Conservation (phyloP, 2,888 invertebrate genomes). For the Eristalis pertinax region DNA sequence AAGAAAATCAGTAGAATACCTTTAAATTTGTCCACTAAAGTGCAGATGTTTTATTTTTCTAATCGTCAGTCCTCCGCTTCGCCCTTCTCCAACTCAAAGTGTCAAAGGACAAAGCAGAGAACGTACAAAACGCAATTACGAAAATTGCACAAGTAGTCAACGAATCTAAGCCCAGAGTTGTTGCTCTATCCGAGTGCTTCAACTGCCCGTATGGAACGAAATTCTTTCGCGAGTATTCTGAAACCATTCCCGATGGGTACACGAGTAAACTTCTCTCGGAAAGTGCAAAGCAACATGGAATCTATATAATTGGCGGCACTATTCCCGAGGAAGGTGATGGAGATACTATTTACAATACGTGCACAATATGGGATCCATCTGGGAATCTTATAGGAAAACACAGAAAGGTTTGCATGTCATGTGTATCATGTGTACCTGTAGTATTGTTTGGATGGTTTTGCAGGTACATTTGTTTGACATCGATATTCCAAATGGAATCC, state of each 20-base stretch:
- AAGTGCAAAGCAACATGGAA: constrained; percentile 88
- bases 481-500: constrained; percentile 95
- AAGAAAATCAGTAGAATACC: not conserved
- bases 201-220: constrained; percentile 96
- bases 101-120: constrained; percentile 87
- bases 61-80: constrained; percentile 80
- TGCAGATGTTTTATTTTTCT: not conserved
- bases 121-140: constrained; percentile 87
- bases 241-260: constrained; percentile 89
- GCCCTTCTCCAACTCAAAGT: constrained; percentile 93
- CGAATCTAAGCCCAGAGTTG: constrained; percentile 84
- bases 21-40: not conserved
- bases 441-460: not conserved
- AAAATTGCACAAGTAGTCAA: constrained; percentile 88
- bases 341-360: constrained; percentile 89
- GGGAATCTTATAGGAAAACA: constrained; percentile 91
- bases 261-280: constrained; percentile 87
- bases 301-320: constrained; percentile 94
- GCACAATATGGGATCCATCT: constrained; percentile 90
- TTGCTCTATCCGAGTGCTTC: constrained; percentile 93
- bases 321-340: constrained; percentile 89
- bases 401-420: constrained; percentile 86
- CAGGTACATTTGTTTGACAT: constrained; percentile 96
- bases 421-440: not conserved
- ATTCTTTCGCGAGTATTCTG: constrained; percentile 93